Conservation (phyloP, 2,797 vertebrate species). For the Urosaurus nigricauda region DNA sequence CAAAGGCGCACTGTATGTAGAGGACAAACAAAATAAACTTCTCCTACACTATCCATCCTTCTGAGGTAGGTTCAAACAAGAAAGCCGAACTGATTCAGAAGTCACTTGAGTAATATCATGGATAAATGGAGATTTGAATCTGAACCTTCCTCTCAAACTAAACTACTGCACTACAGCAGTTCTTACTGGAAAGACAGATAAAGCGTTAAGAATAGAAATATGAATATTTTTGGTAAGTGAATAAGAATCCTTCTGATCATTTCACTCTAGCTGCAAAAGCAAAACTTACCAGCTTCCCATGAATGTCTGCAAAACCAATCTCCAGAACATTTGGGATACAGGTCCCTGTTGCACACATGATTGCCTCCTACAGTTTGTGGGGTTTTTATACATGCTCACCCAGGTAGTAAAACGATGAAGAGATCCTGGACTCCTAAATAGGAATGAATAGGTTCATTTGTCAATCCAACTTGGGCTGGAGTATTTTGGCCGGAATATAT, state of each 20-base stretch:
- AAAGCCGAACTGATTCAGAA: not conserved
- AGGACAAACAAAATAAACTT: not conserved
- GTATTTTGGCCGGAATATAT: not conserved
- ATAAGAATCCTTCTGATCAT: not conserved
- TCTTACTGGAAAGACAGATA: not conserved
- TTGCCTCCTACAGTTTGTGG: not conserved
- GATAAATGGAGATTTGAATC: not conserved
- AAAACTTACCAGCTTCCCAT: constrained; percentile 32
- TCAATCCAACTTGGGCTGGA: not conserved
- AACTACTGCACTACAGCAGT: not conserved
- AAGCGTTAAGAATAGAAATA: not conserved
- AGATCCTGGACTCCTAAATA: not conserved
- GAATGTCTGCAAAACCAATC: not conserved
- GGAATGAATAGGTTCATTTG: constrained; percentile 35
- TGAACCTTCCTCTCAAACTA: not conserved
- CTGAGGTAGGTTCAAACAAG: rapidly evolving
- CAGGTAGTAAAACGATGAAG: not conserved
- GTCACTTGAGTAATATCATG: not conserved
- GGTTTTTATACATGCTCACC: constrained; percentile 12
- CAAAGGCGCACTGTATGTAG: too few species aligned
- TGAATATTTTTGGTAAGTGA: not conserved
- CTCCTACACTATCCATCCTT: not conserved
- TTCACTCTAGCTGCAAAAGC: not conserved
- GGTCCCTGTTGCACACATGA: not conserved
- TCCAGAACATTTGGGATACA: not conserved